A percentile compares a stretch with the other conserved stretches of the same genome.
Conservation (phyloP, 2,113 vertebrate genomes). For the Psilopsiagon aymara region DNA sequence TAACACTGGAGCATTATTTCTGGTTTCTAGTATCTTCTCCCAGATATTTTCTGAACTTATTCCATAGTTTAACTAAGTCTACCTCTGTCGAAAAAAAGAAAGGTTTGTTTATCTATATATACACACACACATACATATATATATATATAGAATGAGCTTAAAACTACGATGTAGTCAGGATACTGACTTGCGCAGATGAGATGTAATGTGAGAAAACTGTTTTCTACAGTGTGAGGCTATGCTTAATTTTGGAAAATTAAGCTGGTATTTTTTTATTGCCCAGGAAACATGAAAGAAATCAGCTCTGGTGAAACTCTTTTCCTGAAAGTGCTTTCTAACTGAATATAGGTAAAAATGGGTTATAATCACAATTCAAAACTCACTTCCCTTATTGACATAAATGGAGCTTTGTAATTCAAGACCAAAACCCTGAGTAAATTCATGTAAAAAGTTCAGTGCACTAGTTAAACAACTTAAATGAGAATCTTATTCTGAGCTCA, state of each 20-base stretch:
- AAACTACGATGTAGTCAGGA: not conserved
- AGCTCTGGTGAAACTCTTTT: not conserved
- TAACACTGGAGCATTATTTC: not conserved
- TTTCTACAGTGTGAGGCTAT: not conserved
- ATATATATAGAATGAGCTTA: not conserved
- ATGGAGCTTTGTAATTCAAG: not conserved
- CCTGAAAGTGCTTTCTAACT: not conserved
- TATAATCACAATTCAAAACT: not conserved
- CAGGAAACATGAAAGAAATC: not conserved
- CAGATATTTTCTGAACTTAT: not conserved
- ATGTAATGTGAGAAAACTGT: not conserved
- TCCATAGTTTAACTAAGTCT: not conserved
- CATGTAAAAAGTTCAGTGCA: not conserved
- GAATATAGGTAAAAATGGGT: not conserved
- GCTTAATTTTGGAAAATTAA: not conserved
- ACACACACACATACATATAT: rapidly evolving
- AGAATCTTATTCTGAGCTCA: not conserved
- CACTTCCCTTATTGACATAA: not conserved
- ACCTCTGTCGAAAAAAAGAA: not conserved
- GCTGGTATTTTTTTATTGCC: not conserved
- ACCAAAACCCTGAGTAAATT: not conserved
- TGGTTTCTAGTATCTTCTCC: not conserved
- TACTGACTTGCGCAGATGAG: not conserved
- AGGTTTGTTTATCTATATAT: not conserved
- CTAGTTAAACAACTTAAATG: not conserved